A percentile compares a stretch with the other conserved stretches of the same genome.
Conservation (phyloP, 2,888 invertebrate species). For the Imbricaverruca yamaguchii region DNA sequence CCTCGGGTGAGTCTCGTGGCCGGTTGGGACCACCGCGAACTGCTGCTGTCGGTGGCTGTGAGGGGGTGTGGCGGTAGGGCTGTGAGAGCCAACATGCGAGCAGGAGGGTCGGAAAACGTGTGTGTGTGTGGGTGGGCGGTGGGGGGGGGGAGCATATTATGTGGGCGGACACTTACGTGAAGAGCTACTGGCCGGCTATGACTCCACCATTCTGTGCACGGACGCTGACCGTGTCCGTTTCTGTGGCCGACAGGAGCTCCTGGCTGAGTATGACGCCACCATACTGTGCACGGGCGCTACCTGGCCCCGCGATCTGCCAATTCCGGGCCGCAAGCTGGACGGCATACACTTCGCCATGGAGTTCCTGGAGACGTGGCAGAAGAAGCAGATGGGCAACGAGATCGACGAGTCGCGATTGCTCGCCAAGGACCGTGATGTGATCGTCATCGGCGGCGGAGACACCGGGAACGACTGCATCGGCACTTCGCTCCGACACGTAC, state of each 20-base stretch:
- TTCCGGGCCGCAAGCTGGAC: slow-evolving; percentile 68
- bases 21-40: too few relatives aligned
- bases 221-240: too few relatives aligned
- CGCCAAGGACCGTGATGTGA: slow-evolving; percentile 88
- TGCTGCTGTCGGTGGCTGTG: too few relatives aligned
- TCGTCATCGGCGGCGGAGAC: slow-evolving; percentile 80
- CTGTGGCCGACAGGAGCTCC: slow-evolving; percentile 37
- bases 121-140: too few relatives aligned
- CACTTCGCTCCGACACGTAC: slow-evolving; percentile 74
- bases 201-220: not conserved
- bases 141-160: too few relatives aligned
- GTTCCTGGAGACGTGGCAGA: slow-evolving; percentile 94
- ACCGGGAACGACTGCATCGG: slow-evolving; percentile 98
- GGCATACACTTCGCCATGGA: slow-evolving; percentile 98
- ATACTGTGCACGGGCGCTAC: slow-evolving; percentile 89
- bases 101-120: too few relatives aligned
- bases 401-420: slow-evolving; percentile 39
- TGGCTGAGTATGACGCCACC: slow-evolving; percentile 68
- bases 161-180: too few relatives aligned
- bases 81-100: too few relatives aligned
- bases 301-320: slow-evolving; percentile 80
- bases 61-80: not conserved
- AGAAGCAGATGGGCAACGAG: slow-evolving; percentile 70
- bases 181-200: not conserved
- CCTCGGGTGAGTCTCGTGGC: slow-evolving; percentile 49